Evolutionary conservation across 2,113 vertebrate genomes (phyloP).

Genomic region (Limnothrissa miodon): DNA sequence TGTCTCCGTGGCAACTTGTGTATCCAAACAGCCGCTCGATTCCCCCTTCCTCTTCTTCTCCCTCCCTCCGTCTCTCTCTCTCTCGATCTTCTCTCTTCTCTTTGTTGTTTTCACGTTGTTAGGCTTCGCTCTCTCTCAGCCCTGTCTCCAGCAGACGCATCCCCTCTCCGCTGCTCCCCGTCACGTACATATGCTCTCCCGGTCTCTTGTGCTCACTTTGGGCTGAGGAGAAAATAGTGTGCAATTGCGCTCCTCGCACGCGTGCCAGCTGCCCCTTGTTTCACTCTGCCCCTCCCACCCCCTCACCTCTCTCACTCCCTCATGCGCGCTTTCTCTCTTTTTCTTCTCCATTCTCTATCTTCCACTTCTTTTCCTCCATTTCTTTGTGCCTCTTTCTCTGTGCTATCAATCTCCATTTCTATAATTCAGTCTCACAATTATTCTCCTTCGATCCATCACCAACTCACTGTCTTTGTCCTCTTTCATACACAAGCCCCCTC

Average conservation of each 20-base stretch:
- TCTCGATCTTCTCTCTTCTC: not conserved
- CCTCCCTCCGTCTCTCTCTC: not conserved
- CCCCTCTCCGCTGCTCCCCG: not conserved
- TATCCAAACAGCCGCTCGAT: conserved; percentile 54
- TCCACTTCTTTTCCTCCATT: conserved; percentile 48
- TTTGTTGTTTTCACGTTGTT: not conserved
- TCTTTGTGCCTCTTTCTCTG: conserved; percentile 20
- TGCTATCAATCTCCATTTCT: conserved; percentile 56
- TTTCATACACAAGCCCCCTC: not conserved
- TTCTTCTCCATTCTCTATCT: not conserved
- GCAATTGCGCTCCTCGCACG: not conserved
- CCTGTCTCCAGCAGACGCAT: not conserved
- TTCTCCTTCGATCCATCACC: not conserved
- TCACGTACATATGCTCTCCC: not conserved
- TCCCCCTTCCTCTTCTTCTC: not conserved
- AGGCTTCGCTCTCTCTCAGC: not conserved
- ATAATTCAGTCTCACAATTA: conserved; percentile 31
- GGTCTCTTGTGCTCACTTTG: not conserved
- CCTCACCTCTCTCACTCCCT: not conserved
- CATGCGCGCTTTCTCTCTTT: not conserved
- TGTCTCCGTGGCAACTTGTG: conserved; percentile 68
- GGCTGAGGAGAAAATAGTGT: conserved; percentile 17
- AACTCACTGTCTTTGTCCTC: not conserved
- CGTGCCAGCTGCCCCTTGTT: not conserved
- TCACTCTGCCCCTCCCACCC: not conserved